Evolutionary conservation across 2,888 invertebrate species (phyloP), one percentile per base, ranked within the genome.

Genomic region (Clusia tigrina): DNA sequence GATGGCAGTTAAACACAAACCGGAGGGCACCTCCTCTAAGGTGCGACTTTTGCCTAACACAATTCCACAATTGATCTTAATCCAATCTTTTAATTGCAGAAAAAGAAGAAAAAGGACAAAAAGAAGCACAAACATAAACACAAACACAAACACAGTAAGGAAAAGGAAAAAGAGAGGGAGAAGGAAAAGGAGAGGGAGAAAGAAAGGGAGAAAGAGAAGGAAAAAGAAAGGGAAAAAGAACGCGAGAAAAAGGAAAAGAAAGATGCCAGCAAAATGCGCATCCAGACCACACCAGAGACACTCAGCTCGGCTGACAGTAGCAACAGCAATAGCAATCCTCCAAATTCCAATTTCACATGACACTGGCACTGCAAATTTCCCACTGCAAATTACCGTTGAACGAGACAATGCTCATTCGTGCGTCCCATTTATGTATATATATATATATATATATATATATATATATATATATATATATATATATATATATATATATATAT

Each of bases 91-190:
- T 56, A n/a, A 58, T 58, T 62, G 17, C 91, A 91, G 83, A 90
- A 90, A 83, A 91, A 91, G 80, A 91, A 92, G 74, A 90, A 91
- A 54, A 91, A 92, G 84, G 89, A 90, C 82, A 91, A 91, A 78
- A 91, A 92, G 74, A 90, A 91, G 48, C 91, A 92, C 73, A 91
- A 92, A 74, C 89, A 91, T 74, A 91, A 91, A 74, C 89, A 91
- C 74, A 91, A 91, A 76, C 89, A 95, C 83, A 96, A 95, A 80
- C 94, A 96, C 80, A 92, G 88, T 57, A 86, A 89, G 76, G 71
- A 89, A 32, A 84, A 84, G 76, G 71, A 89, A 32, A 84, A 84
- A 42, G 84, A 84, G 9, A 84, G 85, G 58, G 82, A 81, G 72
- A 91, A 91, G 73, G 85, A 85, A 60, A 87, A 87, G 12, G 81